A percentile compares a stretch with the other conserved stretches of the same genome.
Evolutionary conservation across 2,113 vertebrate genomes (phyloP).

Genomic region (Eudyptes chrysolophus): DNA sequence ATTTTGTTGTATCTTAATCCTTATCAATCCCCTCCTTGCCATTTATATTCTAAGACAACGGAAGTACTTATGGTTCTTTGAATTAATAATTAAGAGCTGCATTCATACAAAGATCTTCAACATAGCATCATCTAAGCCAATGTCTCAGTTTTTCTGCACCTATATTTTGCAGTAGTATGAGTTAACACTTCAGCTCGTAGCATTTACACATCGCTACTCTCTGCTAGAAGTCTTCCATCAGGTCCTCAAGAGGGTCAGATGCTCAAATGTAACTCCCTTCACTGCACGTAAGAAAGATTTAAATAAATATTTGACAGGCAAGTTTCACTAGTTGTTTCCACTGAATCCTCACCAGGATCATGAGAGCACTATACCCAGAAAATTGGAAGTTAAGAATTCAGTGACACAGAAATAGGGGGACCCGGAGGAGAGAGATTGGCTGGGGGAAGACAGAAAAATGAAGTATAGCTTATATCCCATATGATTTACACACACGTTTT

Average conservation of each 20-base stretch:
- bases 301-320: background rate
- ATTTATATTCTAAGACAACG: fast-evolving
- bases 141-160: background rate
- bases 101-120: background rate
- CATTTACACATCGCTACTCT: background rate
- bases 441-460: background rate
- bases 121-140: background rate
- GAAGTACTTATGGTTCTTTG: background rate
- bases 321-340: background rate
- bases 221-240: background rate
- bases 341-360: background rate
- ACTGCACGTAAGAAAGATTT: background rate
- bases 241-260: background rate
- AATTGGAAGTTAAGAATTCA: background rate
- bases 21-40: background rate
- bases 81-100: background rate
- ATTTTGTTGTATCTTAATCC: background rate
- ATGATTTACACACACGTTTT: background rate
- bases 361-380: background rate
- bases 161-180: fast-evolving
- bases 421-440: background rate
- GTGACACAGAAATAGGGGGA: background rate
- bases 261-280: background rate
- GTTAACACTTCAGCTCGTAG: fast-evolving
- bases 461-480: background rate